Base-by-base conservation (phyloP, 2,888 invertebrate genomes). In the Criorhina ranunculi region DNA sequence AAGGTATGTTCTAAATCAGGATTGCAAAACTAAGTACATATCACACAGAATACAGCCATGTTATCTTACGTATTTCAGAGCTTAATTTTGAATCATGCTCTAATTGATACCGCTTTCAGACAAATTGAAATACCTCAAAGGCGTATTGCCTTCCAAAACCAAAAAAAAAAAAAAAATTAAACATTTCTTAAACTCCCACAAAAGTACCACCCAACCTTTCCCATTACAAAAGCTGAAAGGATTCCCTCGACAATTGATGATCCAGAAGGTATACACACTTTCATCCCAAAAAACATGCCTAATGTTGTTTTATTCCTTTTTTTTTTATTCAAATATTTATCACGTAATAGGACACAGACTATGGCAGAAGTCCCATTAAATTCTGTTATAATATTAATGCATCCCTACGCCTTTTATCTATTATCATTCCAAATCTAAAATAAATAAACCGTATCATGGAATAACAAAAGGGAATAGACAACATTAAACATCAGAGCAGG, bases 371-470 rank as follows among this genome's bases (percentile, higher is more conserved):
- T 24, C 67, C 73, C 73, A 83, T 83, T 78, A 85, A 79, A 76
- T 53, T 76, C 66, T 60, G 29, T 70, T 80, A 51, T 37, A 85
- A 76, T 80, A 85, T 80, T 85, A 80, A 85, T 80, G 76, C 75
- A 46, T 53, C 59, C 69, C 33, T 76, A 64, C 46, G 69, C 75
- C 66, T 70, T 70, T 51, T 35, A 66, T 79, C 70, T 66, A 72
- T 62, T 85, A 85, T 70, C 76, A 66, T 24, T 70, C 64, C 66
- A 60, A 76, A 85, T 85, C 85, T 76, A 76, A 80, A 79, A 72
- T 85, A 85, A 85, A 85, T 85, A 85, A 80, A 79, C 80, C 76
- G 66, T 76, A 80, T 80, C 70, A 64, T 55, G 64, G 69, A 66
- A 70, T 66, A 85, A 72, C 80, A 80, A 80, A 85, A 69, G 57